phyloP scores from a whole-genome alignment of 1,140 invertebrate species.

The Bombus balteatus region DNA sequence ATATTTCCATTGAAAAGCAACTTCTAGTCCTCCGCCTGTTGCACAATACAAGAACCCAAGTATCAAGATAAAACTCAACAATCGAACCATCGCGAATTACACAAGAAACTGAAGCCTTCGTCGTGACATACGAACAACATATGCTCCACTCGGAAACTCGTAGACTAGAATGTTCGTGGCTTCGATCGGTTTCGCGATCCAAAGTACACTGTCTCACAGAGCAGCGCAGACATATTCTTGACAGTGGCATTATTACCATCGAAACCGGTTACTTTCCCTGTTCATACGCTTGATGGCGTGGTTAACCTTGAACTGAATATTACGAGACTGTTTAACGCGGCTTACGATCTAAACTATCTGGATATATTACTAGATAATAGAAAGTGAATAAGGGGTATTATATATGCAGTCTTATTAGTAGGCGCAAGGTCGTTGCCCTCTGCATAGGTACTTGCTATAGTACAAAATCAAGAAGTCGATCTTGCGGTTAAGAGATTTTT shows the following conservation, averaged over 20 bases:
- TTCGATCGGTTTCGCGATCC: constrained; percentile 61
- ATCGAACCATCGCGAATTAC: constrained; percentile 24
- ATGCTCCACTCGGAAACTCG: background rate
- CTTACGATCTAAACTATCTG: constrained; percentile 51
- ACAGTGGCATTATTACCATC: constrained; percentile 51
- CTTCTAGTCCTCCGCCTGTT: constrained; percentile 57
- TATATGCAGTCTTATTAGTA: background rate
- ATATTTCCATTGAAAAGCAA: constrained; percentile 77
- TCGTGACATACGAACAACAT: constrained; percentile 24
- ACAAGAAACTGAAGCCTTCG: background rate
- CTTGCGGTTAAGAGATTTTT: background rate
- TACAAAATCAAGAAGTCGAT: background rate
- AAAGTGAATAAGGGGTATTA: background rate
- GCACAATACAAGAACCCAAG: constrained; percentile 7
- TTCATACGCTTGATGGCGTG: constrained; percentile 66
- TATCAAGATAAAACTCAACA: constrained; percentile 26
- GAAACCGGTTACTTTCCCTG: constrained; percentile 58
- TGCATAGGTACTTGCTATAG: background rate
- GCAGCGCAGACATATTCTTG: constrained; percentile 64
- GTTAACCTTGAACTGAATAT: constrained; percentile 73
- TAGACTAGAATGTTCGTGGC: background rate
- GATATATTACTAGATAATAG: background rate
- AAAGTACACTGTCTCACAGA: constrained; percentile 67
- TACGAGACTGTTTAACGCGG: constrained; percentile 47
- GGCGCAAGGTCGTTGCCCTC: background rate